Evolutionary conservation across 2,888 invertebrate genomes (phyloP), one percentile per base, ranked within the genome.

Genomic region (Stenoptilia bipunctidactyla): DNA sequence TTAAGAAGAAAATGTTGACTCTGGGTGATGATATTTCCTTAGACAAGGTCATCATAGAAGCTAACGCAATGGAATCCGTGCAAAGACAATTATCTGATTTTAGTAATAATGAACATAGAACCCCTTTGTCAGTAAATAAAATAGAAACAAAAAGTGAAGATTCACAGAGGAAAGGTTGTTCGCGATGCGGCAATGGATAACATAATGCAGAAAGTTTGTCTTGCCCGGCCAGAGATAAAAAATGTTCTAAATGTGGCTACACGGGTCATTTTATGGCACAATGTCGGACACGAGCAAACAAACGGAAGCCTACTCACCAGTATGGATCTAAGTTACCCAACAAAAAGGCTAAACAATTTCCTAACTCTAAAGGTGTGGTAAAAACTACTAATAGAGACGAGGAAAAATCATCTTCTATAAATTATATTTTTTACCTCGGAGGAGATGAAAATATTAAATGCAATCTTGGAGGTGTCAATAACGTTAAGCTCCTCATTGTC

Each of bases 51-150:
- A 40, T 50, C 6, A n/a, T 27, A 3, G 50, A 50, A 43, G 52
- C 52, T 2, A 52, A 52, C 38, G 8, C 48, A 2, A 33, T 53
- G 30, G 51, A 54, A 46, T 15, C 41, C 2, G 44, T 52, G 2
- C 15, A 47, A 13, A 15, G 44, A 34, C 40, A 46, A 14, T 39
- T 41, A n/a, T n/a, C n/a, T n/a, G n/a, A n/a, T n/a, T n/a, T n/a
- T n/a, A n/a, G n/a, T n/a, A n/a, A n/a, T n/a, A n/a, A n/a, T n/a
- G n/a, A n/a, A n/a, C n/a, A n/a, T n/a, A n/a, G n/a, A n/a, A n/a
- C n/a, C n/a, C n/a, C n/a, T n/a, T n/a, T n/a, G n/a, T n/a, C n/a
- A n/a, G n/a, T n/a, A n/a, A n/a, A n/a, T n/a, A n/a, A n/a, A n/a
- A n/a, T n/a, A n/a, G n/a, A n/a, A n/a, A n/a, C n/a, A n/a, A n/a